Percentiles rank a stretch among this genome's conserved stretches.
Conservation (phyloP, 2,888 invertebrate species). For the Cryptus viduatorius region DNA sequence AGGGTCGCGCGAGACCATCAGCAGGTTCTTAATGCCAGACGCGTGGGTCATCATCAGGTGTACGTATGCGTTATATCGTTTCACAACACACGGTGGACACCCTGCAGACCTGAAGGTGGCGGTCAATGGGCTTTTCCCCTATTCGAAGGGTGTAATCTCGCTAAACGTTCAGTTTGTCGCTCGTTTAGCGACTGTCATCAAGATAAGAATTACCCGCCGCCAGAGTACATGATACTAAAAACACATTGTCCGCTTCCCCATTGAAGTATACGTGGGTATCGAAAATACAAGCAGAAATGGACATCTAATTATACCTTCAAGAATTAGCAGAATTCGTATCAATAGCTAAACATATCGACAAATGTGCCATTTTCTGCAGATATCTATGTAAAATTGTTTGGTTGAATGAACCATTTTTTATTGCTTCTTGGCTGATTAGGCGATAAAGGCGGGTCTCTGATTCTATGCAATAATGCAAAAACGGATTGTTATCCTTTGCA, state of each 20-base stretch:
- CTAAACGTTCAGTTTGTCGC: constrained; percentile 59
- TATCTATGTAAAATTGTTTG: too few relatives aligned
- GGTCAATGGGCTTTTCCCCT: constrained; percentile 29
- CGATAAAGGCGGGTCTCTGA: too few relatives aligned
- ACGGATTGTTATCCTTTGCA: too few relatives aligned
- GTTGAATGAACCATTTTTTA: too few relatives aligned
- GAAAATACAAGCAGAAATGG: neutral
- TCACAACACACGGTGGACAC: constrained; percentile 20
- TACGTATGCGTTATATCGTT: constrained; percentile 24
- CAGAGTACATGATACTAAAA: neutral
- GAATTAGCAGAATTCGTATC: neutral
- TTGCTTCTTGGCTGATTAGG: too few relatives aligned
- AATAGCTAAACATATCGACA: neutral
- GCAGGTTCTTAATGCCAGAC: constrained; percentile 46
- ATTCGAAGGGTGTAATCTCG: constrained; percentile 34
- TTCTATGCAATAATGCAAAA: too few relatives aligned
- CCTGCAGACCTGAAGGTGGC: neutral
- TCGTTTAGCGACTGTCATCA: constrained; percentile 62
- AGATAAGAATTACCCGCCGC: constrained; percentile 34
- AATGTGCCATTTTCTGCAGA: neutral
- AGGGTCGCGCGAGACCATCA: constrained; percentile 52
- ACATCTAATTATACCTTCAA: neutral
- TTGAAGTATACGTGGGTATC: neutral
- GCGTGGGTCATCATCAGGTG: constrained; percentile 66
- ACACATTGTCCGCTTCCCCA: neutral